These are phyloP conservation scores for Graphium colonna DNA, from an alignment of 2,888 invertebrate genomes.

Conservation along the genomic window DNA sequence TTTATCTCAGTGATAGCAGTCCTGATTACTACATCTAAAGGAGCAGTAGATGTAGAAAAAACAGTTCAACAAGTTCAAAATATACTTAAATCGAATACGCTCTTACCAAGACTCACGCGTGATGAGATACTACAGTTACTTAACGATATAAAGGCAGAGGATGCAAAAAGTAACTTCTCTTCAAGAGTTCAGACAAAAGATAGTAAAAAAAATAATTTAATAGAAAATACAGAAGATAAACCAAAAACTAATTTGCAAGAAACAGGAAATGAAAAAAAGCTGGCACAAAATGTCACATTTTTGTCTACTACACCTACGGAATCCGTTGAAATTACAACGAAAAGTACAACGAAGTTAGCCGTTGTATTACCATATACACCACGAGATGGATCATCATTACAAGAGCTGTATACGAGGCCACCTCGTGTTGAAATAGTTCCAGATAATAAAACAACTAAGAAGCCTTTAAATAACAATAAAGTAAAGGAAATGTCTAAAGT, in stretches of 20 bases:
- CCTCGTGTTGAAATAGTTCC: conserved; percentile 81
- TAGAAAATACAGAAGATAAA: background rate
- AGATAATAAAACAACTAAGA: conserved; percentile 50
- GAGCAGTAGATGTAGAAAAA: conserved; percentile 74
- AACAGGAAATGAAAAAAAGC: conserved; percentile 34
- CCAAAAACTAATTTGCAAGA: conserved; percentile 22
- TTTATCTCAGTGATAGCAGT: conserved; percentile 50
- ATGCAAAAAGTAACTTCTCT: conserved; percentile 49
- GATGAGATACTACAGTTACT: conserved; percentile 84
- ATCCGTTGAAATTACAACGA: conserved; percentile 51
- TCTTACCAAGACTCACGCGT: conserved; percentile 82
- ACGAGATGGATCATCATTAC: conserved; percentile 76
- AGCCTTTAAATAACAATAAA: conserved; percentile 39
- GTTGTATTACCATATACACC: conserved; percentile 84
- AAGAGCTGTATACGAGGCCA: conserved; percentile 83
- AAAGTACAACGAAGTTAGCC: conserved; percentile 73
- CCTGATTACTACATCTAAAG: conserved; percentile 39
- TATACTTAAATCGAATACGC: conserved; percentile 80
- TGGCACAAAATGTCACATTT: conserved; percentile 29
- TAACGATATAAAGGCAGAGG: conserved; percentile 82
- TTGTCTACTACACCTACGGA: conserved; percentile 33
- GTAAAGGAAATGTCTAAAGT: conserved; percentile 39
- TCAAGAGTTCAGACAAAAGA: conserved; percentile 19
- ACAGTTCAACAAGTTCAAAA: conserved; percentile 85
- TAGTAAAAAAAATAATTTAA: background rate